Conservation (phyloP, 2,797 vertebrate genomes). For the Gadopsis bispinosus region DNA sequence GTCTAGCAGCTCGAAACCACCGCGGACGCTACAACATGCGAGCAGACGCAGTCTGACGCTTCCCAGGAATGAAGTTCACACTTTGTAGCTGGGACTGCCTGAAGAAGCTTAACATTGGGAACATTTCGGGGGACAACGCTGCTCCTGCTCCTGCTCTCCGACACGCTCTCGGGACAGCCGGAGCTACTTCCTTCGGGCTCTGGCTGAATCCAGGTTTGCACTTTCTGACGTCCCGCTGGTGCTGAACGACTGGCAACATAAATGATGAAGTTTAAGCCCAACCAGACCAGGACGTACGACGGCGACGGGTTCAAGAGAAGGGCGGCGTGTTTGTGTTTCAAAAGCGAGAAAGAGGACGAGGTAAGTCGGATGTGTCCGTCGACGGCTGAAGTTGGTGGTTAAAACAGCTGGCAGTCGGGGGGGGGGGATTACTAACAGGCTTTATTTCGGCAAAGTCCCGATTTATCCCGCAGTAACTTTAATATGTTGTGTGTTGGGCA, state of each 20-base stretch:
- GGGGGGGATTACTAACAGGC: neutral
- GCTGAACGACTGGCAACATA: constrained; percentile 52
- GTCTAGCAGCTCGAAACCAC: constrained; percentile 44
- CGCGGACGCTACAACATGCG: constrained; percentile 33
- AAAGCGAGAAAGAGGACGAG: constrained; percentile 93
- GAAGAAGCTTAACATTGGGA: constrained; percentile 15
- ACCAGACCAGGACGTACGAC: constrained; percentile 97
- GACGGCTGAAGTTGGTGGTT: neutral
- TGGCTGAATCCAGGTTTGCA: constrained; percentile 6
- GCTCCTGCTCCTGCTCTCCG: constrained; percentile 4
- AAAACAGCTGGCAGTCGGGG: neutral
- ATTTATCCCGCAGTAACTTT: neutral
- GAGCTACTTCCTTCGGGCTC: neutral
- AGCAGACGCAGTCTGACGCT: constrained; percentile 22
- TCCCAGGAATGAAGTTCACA: constrained; percentile 26
- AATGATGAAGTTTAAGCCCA: constrained; percentile 98
- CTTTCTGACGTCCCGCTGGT: constrained; percentile 12
- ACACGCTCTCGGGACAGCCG: neutral
- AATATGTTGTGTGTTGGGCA: neutral
- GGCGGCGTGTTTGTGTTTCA: constrained; percentile 94
- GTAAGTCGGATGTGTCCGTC: constrained; percentile 76
- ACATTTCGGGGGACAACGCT: neutral
- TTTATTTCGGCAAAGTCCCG: neutral
- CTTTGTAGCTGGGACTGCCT: constrained; percentile 13
- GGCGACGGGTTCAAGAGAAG: constrained; percentile 95